A percentile compares a stretch with the other conserved stretches of the same genome.
phyloP scores from a whole-genome alignment of 2,888 invertebrate species.

The Orchesella flavescens region DNA sequence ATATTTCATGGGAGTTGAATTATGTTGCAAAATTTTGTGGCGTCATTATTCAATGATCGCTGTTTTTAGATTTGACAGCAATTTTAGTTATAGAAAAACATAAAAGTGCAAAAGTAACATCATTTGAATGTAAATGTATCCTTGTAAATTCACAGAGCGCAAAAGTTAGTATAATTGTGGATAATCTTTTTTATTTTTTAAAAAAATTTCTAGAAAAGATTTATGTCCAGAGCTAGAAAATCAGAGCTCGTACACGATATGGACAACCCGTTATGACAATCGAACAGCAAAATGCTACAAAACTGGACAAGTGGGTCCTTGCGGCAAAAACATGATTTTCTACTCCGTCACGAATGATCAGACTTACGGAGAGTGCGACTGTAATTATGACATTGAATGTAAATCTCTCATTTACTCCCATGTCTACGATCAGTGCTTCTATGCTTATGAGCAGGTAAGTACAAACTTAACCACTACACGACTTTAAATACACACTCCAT shows the following conservation, averaged over 20 bases:
- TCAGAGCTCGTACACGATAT: conserved; percentile 67
- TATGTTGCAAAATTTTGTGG: no score
- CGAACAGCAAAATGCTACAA: conserved; percentile 68
- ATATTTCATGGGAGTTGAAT: no score
- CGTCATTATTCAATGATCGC: no score
- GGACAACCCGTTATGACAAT: conserved; percentile 71
- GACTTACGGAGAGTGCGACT: conserved; percentile 70
- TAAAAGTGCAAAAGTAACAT: no score
- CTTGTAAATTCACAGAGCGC: no score
- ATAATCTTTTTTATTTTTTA: no score
- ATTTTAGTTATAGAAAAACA: no score
- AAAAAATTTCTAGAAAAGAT: conserved; percentile 63
- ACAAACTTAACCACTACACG: not conserved
- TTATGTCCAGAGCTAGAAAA: conserved; percentile 69
- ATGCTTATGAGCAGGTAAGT: conserved; percentile 72
- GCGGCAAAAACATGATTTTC: conserved; percentile 72
- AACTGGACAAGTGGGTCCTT: conserved; percentile 71
- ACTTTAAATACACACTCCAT: not conserved
- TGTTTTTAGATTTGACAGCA: no score
- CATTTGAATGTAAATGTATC: no score
- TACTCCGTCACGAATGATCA: conserved; percentile 69
- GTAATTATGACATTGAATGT: conserved; percentile 72
- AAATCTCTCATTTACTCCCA: conserved; percentile 70
- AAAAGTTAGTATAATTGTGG: no score
- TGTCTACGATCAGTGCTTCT: conserved; percentile 71